phyloP scores from a whole-genome alignment of 2,888 invertebrate genomes.

The Frankliniella fusca region DNA sequence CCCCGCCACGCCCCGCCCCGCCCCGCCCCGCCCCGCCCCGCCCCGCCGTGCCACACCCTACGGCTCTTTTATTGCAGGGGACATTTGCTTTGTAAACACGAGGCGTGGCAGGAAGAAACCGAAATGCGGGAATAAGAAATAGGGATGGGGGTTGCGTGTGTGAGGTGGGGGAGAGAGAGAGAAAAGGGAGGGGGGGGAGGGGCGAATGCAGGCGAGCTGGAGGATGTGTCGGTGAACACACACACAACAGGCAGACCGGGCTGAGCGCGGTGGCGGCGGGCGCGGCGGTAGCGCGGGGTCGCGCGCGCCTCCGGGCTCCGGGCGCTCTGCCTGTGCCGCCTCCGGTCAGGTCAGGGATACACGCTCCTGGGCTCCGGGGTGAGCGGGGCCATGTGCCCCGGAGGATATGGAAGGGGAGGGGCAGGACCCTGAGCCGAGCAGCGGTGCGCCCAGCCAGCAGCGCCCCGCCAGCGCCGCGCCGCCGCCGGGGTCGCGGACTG shows the following conservation, averaged over 20 bases:
- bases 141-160: background rate
- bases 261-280: background rate
- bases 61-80: slow-evolving; percentile 12
- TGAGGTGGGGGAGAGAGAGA: background rate
- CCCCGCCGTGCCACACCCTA: background rate
- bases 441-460: too few species aligned
- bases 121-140: background rate
- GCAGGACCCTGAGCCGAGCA: too few species aligned
- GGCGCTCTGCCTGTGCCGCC: too few species aligned
- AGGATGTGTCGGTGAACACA: too few species aligned
- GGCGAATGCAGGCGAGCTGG: background rate
- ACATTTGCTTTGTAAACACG: slow-evolving; percentile 24
- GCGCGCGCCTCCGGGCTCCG: too few species aligned
- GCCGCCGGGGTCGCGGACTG: too few species aligned
- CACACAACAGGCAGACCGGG: too few species aligned
- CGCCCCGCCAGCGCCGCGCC: too few species aligned
- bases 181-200: background rate
- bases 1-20: background rate
- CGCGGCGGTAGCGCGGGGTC: background rate
- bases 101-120: background rate
- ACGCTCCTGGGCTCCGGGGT: too few species aligned
- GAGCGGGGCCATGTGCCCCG: too few species aligned
- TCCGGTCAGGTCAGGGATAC: too few species aligned
- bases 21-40: background rate
- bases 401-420: too few species aligned